Base-by-base conservation (phyloP, 1,140 invertebrate species). In the Teleogryllus occipitalis region DNA sequence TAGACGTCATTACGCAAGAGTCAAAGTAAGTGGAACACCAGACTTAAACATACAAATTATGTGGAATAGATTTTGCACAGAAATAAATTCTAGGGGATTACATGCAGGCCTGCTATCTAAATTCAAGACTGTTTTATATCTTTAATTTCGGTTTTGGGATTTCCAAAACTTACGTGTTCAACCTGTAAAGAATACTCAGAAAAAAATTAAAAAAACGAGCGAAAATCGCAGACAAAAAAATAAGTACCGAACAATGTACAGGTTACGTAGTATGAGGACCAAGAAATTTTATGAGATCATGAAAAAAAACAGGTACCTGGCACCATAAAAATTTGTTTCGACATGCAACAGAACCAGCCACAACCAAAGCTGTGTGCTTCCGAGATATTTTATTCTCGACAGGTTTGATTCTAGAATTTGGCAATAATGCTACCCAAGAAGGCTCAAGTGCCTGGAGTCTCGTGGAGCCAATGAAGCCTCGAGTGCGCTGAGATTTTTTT, bases 241-340 rank as follows among this genome's bases (percentile, higher is more conserved):
- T 18, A 8, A 18, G 54, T 72, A 72, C n/a, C n/a, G 54, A 8
- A 72, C 54, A 12, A 72, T 72, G 54, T 72, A 72, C 54, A 72
- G 54, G 8, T 72, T 72, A 72, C 54, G 18, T 18, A 72, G 18
- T 12, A 72, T 72, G 54, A 72, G 54, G 18, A 18, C 54, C 54
- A 72, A 72, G 54, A 72, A 72, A 72, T 72, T 72, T 72, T 72
- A 72, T 18, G 54, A 72, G 18, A 72, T 72, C 54, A 72, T 72
- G 54, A 72, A 72, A 72, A 18, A 72, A 18, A n/a, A n/a, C 54
- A 72, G 8, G 54, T 12, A 12, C 10, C 54, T 72, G 54, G 54
- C 8, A 72, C n/a, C n/a, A 18, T 72, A 72, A 72, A 72, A 12
- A 72, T 12, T 72, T 72, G 54, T 72, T 72, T 72, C 54, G 54